Base-by-base conservation (phyloP, 2,797 vertebrate genomes). In the Aselliscus stoliczkanus region DNA sequence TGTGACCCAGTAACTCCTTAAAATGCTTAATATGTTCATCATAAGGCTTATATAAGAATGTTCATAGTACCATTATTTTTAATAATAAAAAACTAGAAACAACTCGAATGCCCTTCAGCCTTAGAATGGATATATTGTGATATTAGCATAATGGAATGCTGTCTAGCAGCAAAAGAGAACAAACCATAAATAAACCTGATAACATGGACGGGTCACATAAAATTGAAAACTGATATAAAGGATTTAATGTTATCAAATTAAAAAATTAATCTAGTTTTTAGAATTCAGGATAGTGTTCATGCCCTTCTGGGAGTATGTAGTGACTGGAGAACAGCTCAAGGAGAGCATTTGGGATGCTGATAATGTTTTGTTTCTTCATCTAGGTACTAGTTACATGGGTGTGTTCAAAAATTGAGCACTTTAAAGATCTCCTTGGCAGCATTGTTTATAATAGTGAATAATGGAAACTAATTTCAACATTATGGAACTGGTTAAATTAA, bases 301-400 rank as follows among this genome's bases (percentile, higher is more conserved):
- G 73, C 4, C 4, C 52, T 72, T 91, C 39, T 87, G 44, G 47
- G 27, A 94, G 37, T 83, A n/a, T 64, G 50, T 94, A 77, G 10
- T 93, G 39, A 77, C 29, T 73, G 14, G 21, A 72, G 67, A 54
- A 92, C 56, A 44, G 62, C 20, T 90, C 29, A 84, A 72, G 18
- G 31, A 84, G 62, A 54, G 27, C 17, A 88, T 95, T 85, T 65
- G 69, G 37, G 42, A 9, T 93, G 13, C 10, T 94, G 64, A 56
- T 81, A 75, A 47, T 90, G 67, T 82, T 88, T 83, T 52, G 54
- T 94, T 95, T 93, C 65, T 93, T 92, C 72, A 73, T 92, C 10
- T 92, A 62, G 64, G 37, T 86, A 60, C 23, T 94, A 50, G 21
- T 92, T 97, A 90, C 50, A 44, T 93, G 76, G 18, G 21, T 37